phyloP scores from a whole-genome alignment of 2,888 invertebrate species.

The Leucophenga montana region DNA sequence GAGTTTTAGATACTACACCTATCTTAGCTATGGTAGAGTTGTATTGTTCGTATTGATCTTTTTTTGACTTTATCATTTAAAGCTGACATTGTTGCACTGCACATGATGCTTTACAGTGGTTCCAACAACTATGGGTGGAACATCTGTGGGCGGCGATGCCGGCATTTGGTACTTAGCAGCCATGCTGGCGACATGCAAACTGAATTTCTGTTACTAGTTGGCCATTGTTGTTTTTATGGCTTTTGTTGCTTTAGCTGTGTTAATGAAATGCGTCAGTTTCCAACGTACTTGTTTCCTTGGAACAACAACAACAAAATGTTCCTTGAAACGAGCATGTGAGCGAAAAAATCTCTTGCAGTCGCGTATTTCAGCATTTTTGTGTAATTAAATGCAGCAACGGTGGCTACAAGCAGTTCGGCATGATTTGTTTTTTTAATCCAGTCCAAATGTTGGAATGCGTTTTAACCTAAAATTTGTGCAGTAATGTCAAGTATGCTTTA shows the following conservation, averaged over 20 bases:
- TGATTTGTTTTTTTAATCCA: conserved; percentile 29
- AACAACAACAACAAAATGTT: too few species aligned
- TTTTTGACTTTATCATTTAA: too few species aligned
- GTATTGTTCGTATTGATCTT: too few species aligned
- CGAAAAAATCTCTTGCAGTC: neutral
- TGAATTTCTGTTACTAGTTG: conserved; percentile 31
- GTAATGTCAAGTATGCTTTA: conserved; percentile 60
- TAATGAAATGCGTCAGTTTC: conserved; percentile 67
- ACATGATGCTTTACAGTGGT: too few species aligned
- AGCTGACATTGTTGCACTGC: too few species aligned
- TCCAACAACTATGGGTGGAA: too few species aligned
- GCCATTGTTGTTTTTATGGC: conserved; percentile 25
- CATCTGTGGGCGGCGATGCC: neutral
- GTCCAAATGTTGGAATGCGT: conserved; percentile 32
- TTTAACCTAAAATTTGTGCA: conserved; percentile 59
- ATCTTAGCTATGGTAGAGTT: too few species aligned
- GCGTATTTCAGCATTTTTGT: conserved; percentile 20
- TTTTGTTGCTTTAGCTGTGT: conserved; percentile 47
- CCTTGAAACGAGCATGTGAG: neutral
- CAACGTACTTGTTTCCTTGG: too few species aligned
- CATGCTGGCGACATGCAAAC: conserved; percentile 9
- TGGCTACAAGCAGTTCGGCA: conserved; percentile 25
- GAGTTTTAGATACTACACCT: too few species aligned
- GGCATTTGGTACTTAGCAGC: neutral
- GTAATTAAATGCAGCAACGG: conserved; percentile 54